A percentile compares a stretch with the other conserved stretches of the same genome.
phyloP scores from a whole-genome alignment of 2,797 vertebrate genomes.

The Hydrophis major region DNA sequence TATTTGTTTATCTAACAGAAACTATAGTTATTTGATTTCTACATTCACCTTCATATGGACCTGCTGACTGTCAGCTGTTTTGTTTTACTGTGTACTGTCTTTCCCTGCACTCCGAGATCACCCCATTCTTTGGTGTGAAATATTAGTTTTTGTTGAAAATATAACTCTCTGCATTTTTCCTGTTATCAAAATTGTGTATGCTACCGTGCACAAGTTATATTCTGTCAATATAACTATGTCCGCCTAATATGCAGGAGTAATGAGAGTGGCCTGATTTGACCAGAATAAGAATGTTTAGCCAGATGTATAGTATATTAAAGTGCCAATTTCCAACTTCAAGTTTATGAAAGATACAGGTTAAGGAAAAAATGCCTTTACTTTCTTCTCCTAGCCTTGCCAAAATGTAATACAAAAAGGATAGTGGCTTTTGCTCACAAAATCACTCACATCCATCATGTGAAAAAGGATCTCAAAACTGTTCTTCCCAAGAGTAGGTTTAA shows the following conservation, averaged over 20 bases:
- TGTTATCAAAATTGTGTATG: conserved; percentile 66
- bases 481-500: conserved; percentile 36
- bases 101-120: conserved; percentile 59
- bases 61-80: conserved; percentile 66
- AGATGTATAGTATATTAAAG: conserved; percentile 70
- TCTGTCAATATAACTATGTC: conserved; percentile 68
- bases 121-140: conserved; percentile 60
- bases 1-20: conserved; percentile 69
- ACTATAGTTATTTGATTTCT: conserved; percentile 72
- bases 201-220: conserved; percentile 56
- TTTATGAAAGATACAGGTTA: conserved; percentile 65
- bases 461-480: conserved; percentile 50
- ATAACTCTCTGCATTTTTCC: conserved; percentile 62
- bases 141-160: conserved; percentile 68
- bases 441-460: conserved; percentile 64
- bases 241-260: conserved; percentile 66
- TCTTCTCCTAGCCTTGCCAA: conserved; percentile 41
- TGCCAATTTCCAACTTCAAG: conserved; percentile 61
- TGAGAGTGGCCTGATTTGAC: conserved; percentile 61
- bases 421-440: conserved; percentile 58
- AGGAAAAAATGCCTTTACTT: conserved; percentile 60
- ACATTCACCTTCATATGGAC: conserved; percentile 68
- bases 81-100: conserved; percentile 50
- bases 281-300: conserved; percentile 61
- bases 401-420: conserved; percentile 59